Evolutionary conservation across 2,113 vertebrate species (phyloP).

Genomic region (Mohoua ochrocephala): DNA sequence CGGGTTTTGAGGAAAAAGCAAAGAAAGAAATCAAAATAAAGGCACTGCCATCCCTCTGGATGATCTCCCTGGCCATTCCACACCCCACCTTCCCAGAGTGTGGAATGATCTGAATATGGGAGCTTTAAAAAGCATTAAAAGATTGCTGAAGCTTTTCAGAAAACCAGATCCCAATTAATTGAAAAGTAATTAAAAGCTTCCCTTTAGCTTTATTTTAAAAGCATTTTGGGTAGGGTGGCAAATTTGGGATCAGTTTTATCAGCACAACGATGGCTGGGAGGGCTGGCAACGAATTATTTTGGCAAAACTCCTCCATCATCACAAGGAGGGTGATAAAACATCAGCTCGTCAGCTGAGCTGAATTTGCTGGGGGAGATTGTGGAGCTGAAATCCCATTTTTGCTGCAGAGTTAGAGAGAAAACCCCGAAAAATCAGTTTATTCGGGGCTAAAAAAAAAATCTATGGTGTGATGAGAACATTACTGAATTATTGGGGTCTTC

Average conservation of each 20-base stretch:
- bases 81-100: neutral
- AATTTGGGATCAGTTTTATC: neutral
- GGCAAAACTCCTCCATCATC: neutral
- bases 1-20: neutral
- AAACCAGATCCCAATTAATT: neutral
- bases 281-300: neutral
- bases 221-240: neutral
- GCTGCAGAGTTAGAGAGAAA: neutral
- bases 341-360: neutral
- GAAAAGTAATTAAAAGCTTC: no score
- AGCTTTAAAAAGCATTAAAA: neutral
- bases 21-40: neutral
- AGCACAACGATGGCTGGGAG: neutral
- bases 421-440: neutral
- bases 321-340: neutral
- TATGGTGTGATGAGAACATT: neutral
- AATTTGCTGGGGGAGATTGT: neutral
- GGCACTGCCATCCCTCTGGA: rapidly evolving
- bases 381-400: neutral
- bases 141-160: neutral
- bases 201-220: neutral
- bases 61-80: neutral
- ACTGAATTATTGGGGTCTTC: neutral
- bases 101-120: neutral
- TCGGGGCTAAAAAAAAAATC: neutral